Base-by-base conservation (phyloP, 2,113 vertebrate species). In the Scomber scombrus region DNA sequence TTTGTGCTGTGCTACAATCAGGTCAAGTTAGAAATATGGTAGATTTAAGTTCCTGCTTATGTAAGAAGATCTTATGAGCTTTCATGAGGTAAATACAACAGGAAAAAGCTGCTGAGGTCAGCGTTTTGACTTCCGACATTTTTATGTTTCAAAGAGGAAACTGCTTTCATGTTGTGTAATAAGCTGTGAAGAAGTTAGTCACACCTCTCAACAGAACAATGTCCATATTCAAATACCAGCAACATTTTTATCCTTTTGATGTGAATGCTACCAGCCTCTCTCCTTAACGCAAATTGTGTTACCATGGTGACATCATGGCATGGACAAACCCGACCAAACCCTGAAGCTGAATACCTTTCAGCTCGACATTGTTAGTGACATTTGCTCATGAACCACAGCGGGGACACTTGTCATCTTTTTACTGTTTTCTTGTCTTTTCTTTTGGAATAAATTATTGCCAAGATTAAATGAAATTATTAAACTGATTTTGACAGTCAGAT, bases 361-460 rank as follows among this genome's bases (percentile, higher is more conserved):
- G 29, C 29, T 31, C 29, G 5, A 5, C 29, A 31, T 5, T 34
- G 8, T 9, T 40, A 40, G 34, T 40, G 34, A 9, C 75, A 4
- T 62, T 71, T 60, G 76, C 50, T 76, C 67, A 68, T 60, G 18
- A 66, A 46, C 0, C 18, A 21, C 19, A 13, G 16, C 66, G 1
- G 5, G 6, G 7, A 45, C 49, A 43, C 0, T 9, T 40, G 14
- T 56, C 12, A 47, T 68, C 11, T 18, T 23, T 54, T 61, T 16
- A 14, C n/a, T 2, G 21, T 65, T 45, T 65, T 40, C 19, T 23
- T 4, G 1, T 61, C 40, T 50, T 47, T 61, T 5, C 49, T 47
- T 67, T 69, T 34, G 23, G 8, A 80, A 72, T 72, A 49, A 84
- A 64, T 64, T 34, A 74, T 77, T 84, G 63, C 80, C 80, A 77